Evolutionary conservation across 2,797 vertebrate genomes (phyloP).

Genomic region (Phoxinus dragarum): DNA sequence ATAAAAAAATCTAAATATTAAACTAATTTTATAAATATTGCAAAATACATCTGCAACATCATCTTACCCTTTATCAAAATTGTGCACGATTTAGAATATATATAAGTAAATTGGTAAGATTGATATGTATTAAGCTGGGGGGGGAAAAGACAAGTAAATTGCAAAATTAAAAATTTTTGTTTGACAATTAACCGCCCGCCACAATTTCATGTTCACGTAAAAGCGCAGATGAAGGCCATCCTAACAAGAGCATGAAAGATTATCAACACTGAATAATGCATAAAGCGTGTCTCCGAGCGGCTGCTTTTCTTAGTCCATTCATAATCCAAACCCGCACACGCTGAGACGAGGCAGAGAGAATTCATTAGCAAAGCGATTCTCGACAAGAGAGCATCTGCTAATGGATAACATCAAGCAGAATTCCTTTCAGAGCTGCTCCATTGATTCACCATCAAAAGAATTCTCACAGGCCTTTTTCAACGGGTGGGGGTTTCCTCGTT

Average conservation of each 20-base stretch:
- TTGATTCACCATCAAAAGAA: conserved; percentile 38
- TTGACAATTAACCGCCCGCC: neutral
- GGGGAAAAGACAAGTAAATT: neutral
- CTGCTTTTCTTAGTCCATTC: conserved; percentile 28
- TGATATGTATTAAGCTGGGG: neutral
- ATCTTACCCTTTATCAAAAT: neutral
- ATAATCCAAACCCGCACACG: conserved; percentile 32
- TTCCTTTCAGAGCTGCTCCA: conserved; percentile 43
- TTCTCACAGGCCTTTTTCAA: conserved; percentile 25
- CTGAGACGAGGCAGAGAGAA: conserved; percentile 33
- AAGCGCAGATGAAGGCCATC: conserved; percentile 56
- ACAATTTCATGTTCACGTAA: neutral
- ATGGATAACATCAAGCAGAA: conserved; percentile 47
- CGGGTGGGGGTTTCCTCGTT: neutral
- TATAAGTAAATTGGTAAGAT: neutral
- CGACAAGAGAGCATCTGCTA: conserved; percentile 33
- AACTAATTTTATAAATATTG: neutral
- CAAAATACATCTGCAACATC: neutral
- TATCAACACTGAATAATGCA: conserved; percentile 33
- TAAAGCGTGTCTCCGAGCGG: neutral
- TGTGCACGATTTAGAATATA: neutral
- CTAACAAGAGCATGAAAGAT: conserved; percentile 61
- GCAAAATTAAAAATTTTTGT: neutral
- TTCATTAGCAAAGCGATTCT: conserved; percentile 32
- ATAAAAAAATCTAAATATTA: neutral